These are phyloP conservation scores for Himalopsyche anomala DNA, from an alignment of 2,888 invertebrate species.

Conservation along the genomic window DNA sequence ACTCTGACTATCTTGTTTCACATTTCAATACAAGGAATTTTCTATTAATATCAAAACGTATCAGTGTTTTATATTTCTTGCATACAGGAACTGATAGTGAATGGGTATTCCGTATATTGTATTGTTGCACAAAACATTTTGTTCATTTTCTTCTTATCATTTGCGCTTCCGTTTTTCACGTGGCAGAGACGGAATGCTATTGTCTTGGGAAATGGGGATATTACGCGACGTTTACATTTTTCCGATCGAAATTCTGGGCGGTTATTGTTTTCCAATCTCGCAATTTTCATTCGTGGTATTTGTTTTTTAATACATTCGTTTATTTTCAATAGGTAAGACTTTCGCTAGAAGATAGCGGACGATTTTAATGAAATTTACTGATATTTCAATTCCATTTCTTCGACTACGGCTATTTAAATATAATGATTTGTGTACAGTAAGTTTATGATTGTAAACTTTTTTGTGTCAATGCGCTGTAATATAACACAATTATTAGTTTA, in stretches of 20 bases:
- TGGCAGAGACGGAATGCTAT: slow-evolving; percentile 35
- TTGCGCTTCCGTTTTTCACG: slow-evolving; percentile 40
- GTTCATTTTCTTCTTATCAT: slow-evolving; percentile 39
- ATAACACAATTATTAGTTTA: too few relatives aligned
- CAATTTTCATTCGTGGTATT: slow-evolving; percentile 27
- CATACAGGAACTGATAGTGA: slow-evolving; percentile 5
- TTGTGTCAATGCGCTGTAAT: too few relatives aligned
- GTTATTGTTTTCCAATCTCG: slow-evolving; percentile 42
- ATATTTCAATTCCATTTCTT: not conserved
- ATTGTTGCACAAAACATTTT: slow-evolving; percentile 43
- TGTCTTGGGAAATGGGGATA: slow-evolving; percentile 38
- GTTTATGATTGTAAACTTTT: too few relatives aligned
- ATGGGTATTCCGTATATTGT: slow-evolving; percentile 13
- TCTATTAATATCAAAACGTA: not conserved
- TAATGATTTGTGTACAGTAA: too few relatives aligned
- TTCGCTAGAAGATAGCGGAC: not conserved
- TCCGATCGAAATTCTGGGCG: slow-evolving; percentile 24
- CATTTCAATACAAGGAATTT: too few relatives aligned
- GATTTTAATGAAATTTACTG: not conserved
- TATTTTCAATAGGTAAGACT: slow-evolving; percentile 24
- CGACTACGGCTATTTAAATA: too few relatives aligned
- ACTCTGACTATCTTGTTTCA: too few relatives aligned
- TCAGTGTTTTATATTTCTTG: slow-evolving; percentile 3
- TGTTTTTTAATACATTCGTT: slow-evolving; percentile 21
- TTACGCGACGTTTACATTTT: slow-evolving; percentile 38